Conservation (phyloP, 2,888 invertebrate species). For the Synergus gifuensis region DNA sequence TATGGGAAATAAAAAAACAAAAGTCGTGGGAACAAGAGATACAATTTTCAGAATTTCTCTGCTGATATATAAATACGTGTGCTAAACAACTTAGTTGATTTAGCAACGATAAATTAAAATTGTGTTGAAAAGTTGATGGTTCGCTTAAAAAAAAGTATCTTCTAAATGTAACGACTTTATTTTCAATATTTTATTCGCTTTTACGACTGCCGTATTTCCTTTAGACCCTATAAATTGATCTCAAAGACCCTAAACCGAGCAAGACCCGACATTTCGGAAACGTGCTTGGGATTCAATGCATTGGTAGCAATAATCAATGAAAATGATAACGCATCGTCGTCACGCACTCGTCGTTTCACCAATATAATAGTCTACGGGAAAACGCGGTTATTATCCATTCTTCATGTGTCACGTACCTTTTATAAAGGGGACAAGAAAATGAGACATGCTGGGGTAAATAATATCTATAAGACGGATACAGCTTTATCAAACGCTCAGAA, state of each 20-base stretch:
- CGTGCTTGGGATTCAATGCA: background rate
- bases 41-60: background rate
- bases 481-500: conserved; percentile 20
- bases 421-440: background rate
- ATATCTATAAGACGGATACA: background rate
- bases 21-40: background rate
- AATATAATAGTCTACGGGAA: background rate
- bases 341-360: background rate
- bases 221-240: background rate
- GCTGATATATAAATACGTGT: no score
- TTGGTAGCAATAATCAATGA: background rate
- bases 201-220: background rate
- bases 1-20: background rate
- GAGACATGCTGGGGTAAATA: background rate
- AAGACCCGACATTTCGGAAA: background rate
- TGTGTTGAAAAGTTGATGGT: no score
- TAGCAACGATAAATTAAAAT: no score
- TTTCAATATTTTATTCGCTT: background rate
- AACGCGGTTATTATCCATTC: background rate
- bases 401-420: background rate
- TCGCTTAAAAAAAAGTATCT: background rate
- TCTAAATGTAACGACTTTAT: background rate
- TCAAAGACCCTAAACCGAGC: background rate
- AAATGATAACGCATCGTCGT: background rate
- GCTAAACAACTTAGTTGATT: no score